phyloP scores from a whole-genome alignment of 2,888 invertebrate genomes.

The Sinopyrophorus schimmeli region DNA sequence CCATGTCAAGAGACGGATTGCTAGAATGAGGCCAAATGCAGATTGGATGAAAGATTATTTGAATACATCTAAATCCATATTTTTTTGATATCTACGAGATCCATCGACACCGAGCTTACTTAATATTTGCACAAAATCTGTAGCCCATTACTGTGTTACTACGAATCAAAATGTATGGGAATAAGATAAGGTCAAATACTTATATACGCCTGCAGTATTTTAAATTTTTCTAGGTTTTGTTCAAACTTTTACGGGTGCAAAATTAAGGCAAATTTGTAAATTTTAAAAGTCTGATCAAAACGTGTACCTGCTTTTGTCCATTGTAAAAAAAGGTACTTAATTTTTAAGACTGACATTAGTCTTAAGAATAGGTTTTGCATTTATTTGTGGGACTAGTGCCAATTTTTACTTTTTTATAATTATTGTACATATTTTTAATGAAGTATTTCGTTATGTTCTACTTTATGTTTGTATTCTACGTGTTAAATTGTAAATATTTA shows the following conservation, averaged over 20 bases:
- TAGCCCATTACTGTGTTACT: too few species aligned
- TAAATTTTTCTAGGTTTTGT: too few species aligned
- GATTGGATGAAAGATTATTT: too few species aligned
- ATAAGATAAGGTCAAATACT: too few species aligned
- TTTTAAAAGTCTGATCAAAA: constrained; percentile 1
- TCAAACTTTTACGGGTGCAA: too few species aligned
- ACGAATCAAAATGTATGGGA: too few species aligned
- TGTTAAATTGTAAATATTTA: constrained; percentile 7
- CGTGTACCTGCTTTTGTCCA: constrained; percentile 3
- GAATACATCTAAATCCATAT: too few species aligned
- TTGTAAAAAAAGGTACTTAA: constrained; percentile 16
- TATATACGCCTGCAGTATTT: too few species aligned
- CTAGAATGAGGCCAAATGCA: neutral
- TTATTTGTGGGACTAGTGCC: constrained; percentile 9
- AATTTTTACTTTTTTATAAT: constrained; percentile 9
- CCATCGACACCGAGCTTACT: constrained; percentile 1
- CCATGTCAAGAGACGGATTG: neutral
- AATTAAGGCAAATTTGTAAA: too few species aligned
- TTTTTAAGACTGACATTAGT: constrained; percentile 24
- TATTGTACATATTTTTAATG: constrained; percentile 3
- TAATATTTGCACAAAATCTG: constrained; percentile 1
- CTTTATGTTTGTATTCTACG: constrained; percentile 6
- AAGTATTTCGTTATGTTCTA: constrained; percentile 10
- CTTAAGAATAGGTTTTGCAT: constrained; percentile 13
- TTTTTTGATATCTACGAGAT: constrained; percentile 1